Evolutionary conservation across 2,797 vertebrate species (phyloP).

Genomic region (Anabas testudineus): DNA sequence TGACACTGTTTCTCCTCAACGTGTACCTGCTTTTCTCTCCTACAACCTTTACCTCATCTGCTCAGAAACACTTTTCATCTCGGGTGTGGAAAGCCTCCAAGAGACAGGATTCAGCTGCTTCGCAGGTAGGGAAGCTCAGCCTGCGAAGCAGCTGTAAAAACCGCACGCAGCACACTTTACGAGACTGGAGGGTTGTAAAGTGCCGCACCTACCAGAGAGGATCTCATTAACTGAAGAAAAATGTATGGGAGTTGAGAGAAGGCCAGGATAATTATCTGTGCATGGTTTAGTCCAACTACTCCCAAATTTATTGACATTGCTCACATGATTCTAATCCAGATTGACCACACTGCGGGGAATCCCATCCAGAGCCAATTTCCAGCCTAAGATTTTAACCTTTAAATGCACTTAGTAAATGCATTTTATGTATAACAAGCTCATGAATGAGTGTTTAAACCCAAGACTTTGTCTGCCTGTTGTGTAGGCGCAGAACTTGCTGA

Average conservation of each 20-base stretch:
- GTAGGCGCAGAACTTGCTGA: not conserved
- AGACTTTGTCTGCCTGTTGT: not conserved
- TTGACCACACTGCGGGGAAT: not conserved
- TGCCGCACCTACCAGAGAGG: not conserved
- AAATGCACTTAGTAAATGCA: not conserved
- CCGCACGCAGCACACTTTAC: not conserved
- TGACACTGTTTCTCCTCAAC: too few species aligned
- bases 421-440: not conserved
- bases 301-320: not conserved
- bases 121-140: not conserved
- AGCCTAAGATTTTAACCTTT: not conserved
- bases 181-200: not conserved
- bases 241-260: not conserved
- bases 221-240: not conserved
- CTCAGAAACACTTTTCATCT: slow-evolving; percentile 2
- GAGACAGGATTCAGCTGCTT: not conserved
- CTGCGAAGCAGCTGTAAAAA: too few species aligned
- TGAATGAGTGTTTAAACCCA: not conserved
- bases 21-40: not conserved
- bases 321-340: not conserved
- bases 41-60: slow-evolving; percentile 1
- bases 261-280: not conserved
- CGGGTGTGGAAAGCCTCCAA: not conserved
- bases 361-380: not conserved
- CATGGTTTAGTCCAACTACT: not conserved